Base-by-base conservation (phyloP, 2,888 invertebrate genomes). In the Polyommatus icarus region DNA sequence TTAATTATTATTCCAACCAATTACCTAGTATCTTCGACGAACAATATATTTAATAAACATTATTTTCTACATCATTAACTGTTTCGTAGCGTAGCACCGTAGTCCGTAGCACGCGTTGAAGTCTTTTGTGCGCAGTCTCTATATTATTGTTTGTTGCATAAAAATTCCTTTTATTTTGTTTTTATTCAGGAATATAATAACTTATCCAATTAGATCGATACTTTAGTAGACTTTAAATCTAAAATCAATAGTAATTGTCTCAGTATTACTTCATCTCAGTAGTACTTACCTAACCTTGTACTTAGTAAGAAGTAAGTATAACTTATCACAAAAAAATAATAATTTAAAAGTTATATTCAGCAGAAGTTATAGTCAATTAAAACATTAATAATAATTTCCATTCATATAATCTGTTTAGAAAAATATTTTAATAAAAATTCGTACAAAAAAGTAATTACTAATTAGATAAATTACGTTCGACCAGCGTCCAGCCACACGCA, bases 401-500 rank as follows among this genome's bases (percentile, higher is more conserved):
- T 32, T 15, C 6, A 29, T 29, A 32, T 32, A 5, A 67, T 18
- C 46, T 50, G 46, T 24, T 75, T 54, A 50, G 54, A 50, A 24
- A 72, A 72, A 50, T 54, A 50, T 24, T 29, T 54, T 18, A 29
- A 29, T 18, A 54, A 75, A 75, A 75, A 29, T 50, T 75, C 15
- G 18, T 54, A 29, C 54, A 54, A 75, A 73, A 75, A 75, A 75
- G 54, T 75, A 75, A 75, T 75, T 54, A 75, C 75, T 75, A 75
- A 75, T 75, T 54, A 75, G 54, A 75, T 75, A 75, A 54, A 75
- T 75, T 75, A 75, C 75, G 75, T 75, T 32, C 50, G 75, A 75
- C 50, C 75, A 75, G 29, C 24, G 54, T 54, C 75, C 75, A 75
- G 75, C 75, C 75, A 32, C 75, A 54, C 54, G 75, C 75, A 29